These are phyloP conservation scores for Mionectes macconnelli DNA, from an alignment of 2,113 vertebrate genomes.

Conservation along the genomic window DNA sequence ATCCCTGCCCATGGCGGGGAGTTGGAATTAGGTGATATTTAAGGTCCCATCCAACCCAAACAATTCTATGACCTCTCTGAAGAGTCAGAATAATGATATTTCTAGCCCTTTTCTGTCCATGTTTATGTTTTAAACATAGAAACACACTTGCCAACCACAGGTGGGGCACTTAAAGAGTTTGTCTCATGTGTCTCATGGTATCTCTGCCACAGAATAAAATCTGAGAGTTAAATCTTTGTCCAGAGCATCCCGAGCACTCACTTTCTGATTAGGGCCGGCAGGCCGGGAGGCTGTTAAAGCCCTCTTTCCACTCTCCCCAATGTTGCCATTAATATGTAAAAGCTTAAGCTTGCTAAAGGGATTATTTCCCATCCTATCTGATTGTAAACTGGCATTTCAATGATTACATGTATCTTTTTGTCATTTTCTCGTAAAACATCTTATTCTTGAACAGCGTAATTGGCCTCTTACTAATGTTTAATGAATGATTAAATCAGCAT, in stretches of 20 bases:
- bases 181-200: neutral
- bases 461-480: constrained; percentile 74
- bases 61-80: neutral
- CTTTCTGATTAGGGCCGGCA: constrained; percentile 25
- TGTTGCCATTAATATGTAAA: constrained; percentile 81
- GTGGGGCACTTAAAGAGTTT: neutral
- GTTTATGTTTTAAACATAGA: neutral
- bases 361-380: constrained; percentile 80
- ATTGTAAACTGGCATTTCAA: constrained; percentile 78
- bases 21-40: fast-evolving
- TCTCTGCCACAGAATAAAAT: neutral
- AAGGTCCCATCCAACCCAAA: neutral
- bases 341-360: constrained; percentile 82
- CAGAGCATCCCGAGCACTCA: neutral
- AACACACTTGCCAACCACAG: neutral
- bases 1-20: neutral
- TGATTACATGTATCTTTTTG: constrained; percentile 81
- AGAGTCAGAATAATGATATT: neutral
- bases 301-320: constrained; percentile 61
- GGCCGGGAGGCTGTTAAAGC: constrained; percentile 15
- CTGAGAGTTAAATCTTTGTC: neutral
- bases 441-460: constrained; percentile 76
- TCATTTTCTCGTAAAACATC: constrained; percentile 78
- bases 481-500: constrained; percentile 75
- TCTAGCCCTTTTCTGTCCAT: neutral